Evolutionary conservation across 2,888 invertebrate genomes (phyloP), one percentile per base, ranked within the genome.

Genomic region (Hydropsyche betteni): DNA sequence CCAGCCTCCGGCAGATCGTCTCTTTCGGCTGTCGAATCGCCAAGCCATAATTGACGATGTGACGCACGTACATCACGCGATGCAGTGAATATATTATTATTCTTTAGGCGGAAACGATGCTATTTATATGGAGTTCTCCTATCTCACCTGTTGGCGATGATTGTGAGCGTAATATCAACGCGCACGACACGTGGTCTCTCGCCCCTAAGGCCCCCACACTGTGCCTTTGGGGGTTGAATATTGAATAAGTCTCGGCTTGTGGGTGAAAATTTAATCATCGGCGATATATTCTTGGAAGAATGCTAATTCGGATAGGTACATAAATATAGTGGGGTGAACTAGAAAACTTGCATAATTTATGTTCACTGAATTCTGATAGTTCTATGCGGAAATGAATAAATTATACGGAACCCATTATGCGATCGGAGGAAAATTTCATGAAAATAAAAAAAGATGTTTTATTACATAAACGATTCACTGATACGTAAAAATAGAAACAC

Each of bases 101-200:
- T 16, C 5, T 58, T 58, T 8, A 16, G 24, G 16, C 58, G 58
- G 58, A 58, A 58, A 58, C 58, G 58, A 58, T 24, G 58, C 58
- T 58, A 58, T 58, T 58, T 58, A 58, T 58, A 16, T 24, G 16
- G 58, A 58, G 58, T 58, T 24, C 16, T 58, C 58, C 16, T 58
- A 58, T 58, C 58, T 58, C 58, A 58, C 58, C 58, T 58, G 58
- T 58, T 58, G 58, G 58, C 58, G 58, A 58, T 58, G 58, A 58
- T 58, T 58, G 58, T 58, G 58, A 58, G 58, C 5, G 58, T 58
- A 58, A 14, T 58, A 58, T 58, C 58, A 58, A 24, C 58, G 58
- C 58, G 24, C 58, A 16, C 16, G 24, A 58, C 44, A 44, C 44
- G 44, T 10, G 44, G 44, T 44, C 44, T 10, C 10, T 24, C 58